phyloP scores from a whole-genome alignment of 35 echinoderm and acorn worm species.

The Stichopus chloronotus region DNA sequence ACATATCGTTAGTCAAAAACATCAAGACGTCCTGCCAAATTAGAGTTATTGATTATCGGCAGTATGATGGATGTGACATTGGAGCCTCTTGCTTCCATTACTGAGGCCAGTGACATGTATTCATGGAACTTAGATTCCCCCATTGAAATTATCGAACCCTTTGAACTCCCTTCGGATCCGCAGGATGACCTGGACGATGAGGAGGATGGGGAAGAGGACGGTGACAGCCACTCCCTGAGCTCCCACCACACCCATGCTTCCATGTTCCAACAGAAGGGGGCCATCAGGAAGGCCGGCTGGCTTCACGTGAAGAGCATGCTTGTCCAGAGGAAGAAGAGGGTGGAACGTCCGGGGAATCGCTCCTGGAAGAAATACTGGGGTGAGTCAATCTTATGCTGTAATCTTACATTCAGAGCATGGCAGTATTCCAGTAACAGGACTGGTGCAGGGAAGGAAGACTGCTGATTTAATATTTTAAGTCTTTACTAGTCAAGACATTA shows the following conservation, averaged over 20 bases:
- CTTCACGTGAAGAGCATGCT: slow-evolving; percentile 86
- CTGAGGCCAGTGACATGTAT: slow-evolving; percentile 15
- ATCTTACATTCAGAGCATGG: background rate
- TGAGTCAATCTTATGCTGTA: slow-evolving; percentile 32
- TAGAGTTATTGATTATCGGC: too few relatives aligned
- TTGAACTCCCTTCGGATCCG: slow-evolving; percentile 3
- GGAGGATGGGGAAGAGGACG: slow-evolving; percentile 55
- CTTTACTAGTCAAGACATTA: too few relatives aligned
- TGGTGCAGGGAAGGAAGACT: too few relatives aligned
- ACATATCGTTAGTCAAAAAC: too few relatives aligned
- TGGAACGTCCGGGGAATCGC: slow-evolving; percentile 78
- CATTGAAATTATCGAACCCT: background rate
- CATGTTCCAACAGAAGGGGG: slow-evolving; percentile 83
- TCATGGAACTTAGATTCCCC: slow-evolving; percentile 24
- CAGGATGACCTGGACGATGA: slow-evolving; percentile 27
- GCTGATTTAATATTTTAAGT: too few relatives aligned
- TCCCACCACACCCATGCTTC: slow-evolving; percentile 88
- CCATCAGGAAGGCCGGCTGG: slow-evolving; percentile 95
- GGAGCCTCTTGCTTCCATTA: background rate
- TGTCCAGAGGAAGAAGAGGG: slow-evolving; percentile 84
- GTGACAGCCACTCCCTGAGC: slow-evolving; percentile 76
- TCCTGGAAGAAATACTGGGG: slow-evolving; percentile 99
- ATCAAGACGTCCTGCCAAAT: too few relatives aligned
- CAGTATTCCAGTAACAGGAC: background rate
- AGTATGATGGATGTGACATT: background rate